Evolutionary conservation across 1,140 invertebrate genomes (phyloP).

Genomic region (Magallana gigas): DNA sequence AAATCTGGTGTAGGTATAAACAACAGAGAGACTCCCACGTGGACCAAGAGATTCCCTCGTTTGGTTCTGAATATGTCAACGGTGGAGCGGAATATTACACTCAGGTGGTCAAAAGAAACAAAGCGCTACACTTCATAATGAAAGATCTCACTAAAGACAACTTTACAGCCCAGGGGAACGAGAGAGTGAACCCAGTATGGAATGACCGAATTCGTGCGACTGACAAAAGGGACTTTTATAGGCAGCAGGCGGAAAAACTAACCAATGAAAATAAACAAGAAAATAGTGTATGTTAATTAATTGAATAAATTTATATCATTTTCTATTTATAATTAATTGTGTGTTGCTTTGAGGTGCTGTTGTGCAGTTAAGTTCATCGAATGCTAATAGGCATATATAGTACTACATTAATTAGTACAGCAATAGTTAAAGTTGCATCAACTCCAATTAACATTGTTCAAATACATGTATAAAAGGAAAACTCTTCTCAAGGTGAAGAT

Average conservation of each 20-base stretch:
- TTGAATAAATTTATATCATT: no score
- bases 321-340: no score
- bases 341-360: no score
- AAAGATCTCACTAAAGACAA: constrained; percentile 1
- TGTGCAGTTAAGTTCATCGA: no score
- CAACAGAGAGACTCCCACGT: not conserved
- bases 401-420: no score
- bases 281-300: no score
- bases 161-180: not conserved
- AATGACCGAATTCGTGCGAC: not conserved
- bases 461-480: no score
- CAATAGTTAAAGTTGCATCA: no score
- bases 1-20: constrained; percentile 18
- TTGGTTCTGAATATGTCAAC: not conserved
- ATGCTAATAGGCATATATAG: no score
- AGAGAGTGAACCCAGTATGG: not conserved
- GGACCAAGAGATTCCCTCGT: not conserved
- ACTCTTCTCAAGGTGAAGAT: no score
- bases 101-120: not conserved
- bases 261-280: not conserved
- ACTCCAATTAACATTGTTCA: no score
- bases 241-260: not conserved
- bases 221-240: not conserved
- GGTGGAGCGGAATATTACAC: not conserved
- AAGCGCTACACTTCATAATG: not conserved